Evolutionary conservation across 2,888 invertebrate genomes (phyloP), one percentile per base, ranked within the genome.

Genomic region (Myopa tessellatipennis): DNA sequence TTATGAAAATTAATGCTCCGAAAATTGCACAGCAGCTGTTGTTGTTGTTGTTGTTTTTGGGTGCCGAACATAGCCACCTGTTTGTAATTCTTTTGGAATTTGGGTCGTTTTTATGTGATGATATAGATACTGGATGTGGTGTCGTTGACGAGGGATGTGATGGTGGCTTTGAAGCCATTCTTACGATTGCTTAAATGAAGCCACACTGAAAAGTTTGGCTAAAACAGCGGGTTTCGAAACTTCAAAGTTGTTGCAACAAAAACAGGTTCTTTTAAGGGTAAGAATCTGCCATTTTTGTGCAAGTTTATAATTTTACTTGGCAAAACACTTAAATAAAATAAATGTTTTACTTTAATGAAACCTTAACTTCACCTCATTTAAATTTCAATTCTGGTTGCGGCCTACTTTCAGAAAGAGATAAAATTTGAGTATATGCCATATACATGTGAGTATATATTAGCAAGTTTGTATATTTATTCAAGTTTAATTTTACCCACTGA

Each of bases 1-100:
- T 79, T 77, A 82, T 77, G 79, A 82, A 78, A 74, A 82, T 79
- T 76, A 82, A 80, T 74, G 76, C 68, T 50, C 60, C 70, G 5
- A 74, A 52, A 61, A 69, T 38, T 14, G 45, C 55, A 50, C 52
- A 67, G 14, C 52, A 73, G 65, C 18, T 63, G 68, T 45, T 40
- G 45, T 52, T 63, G 69, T 2, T 68, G 67, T 50, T 76, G 77
- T 5, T 69, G 45, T 40, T 75, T 38, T 63, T 68, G 71, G 52
- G 76, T 73, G 67, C 70, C 76, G 79, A 76, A 77, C 69, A 76
- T 65, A 76, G 73, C 73, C 78, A 72, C 76, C 79, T 80, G 18
- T 14, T 68, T 67, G 60, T 74, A 72, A 0, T 77, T 78, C 72
- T 71, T 74, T 71, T 77, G 63, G 77, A 76, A 78, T 75, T 68